These are phyloP conservation scores for Scaeva pyrastri DNA, from an alignment of 2,888 invertebrate genomes.

Conservation along the genomic window DNA sequence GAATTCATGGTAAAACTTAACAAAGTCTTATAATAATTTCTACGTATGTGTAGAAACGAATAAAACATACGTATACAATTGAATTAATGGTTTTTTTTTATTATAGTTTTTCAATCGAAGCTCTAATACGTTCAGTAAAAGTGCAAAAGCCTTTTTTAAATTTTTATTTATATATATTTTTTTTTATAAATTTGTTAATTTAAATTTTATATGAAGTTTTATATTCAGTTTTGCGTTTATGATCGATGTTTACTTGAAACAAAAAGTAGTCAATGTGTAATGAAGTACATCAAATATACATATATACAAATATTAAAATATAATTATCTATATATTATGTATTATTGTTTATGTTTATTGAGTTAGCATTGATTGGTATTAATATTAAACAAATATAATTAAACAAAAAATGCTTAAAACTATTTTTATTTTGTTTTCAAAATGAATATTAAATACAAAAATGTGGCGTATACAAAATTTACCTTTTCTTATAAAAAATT, in stretches of 20 bases:
- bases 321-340: constrained; percentile 1
- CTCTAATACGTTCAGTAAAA: constrained; percentile 82
- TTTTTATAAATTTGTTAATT: constrained; percentile 48
- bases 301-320: background rate
- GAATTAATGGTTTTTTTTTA: constrained; percentile 30
- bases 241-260: constrained; percentile 76
- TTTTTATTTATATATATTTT: background rate
- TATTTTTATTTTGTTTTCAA: constrained; percentile 18
- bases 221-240: constrained; percentile 69
- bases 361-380: constrained; percentile 67
- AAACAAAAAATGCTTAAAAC: constrained; percentile 62
- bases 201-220: constrained; percentile 77
- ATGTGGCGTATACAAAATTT: background rate
- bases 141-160: constrained; percentile 60
- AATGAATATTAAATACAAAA: background rate
- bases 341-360: constrained; percentile 63
- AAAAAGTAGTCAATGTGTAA: constrained; percentile 74
- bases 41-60: background rate
- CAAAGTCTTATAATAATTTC: background rate
- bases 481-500: background rate
- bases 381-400: background rate
- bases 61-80: background rate
- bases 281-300: constrained; percentile 68
- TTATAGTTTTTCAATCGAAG: constrained; percentile 81
- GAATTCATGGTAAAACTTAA: constrained; percentile 2